Evolutionary conservation across 2,888 invertebrate genomes (phyloP), one percentile per base, ranked within the genome.

Genomic region (Epinotia brunnichana): DNA sequence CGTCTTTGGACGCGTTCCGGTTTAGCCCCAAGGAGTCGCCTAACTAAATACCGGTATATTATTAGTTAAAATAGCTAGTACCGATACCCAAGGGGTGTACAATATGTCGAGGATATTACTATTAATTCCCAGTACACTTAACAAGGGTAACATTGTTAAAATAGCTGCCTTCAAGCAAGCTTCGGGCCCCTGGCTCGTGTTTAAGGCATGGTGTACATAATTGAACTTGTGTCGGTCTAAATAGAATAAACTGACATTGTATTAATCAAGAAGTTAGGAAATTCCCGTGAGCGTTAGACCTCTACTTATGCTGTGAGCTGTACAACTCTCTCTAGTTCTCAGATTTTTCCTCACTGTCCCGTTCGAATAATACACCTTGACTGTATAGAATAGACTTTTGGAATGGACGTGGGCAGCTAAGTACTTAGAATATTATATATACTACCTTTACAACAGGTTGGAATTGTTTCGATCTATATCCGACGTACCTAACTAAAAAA

Each of bases 21-120:
- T n/a, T n/a, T 10, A 24, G 15, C 11, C 29, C 13, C 41, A 9
- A 11, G 13, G 41, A 21, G 13, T 0, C 57, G 24, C 15, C 57
- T 62, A 21, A 44, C 61, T 48, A 62, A 48, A 62, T 51, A 62
- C 44, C 54, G n/a, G n/a, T n/a, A 17, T 64, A 41, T 70, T 66
- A 70, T 60, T 60, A 71, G 66, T 54, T 44, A 19, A 69, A 66
- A 71, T 66, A 44, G 71, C 53, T 61, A 21, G 51, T 60, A 21
- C 21, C 11, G 15, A 15, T 61, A 53, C 41, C 44, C 44, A 15
- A 44, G 44, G 53, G 59, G 29, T 24, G 51, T 60, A 70, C 71
- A 71, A 71, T 71, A 62, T 72, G 72, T 68, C 35, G 39, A 44
- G 51, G 72, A 72, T 72, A 68, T 71, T 67, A 71, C 60, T 61